Evolutionary conservation across 2,797 vertebrate genomes (phyloP), one percentile per base, ranked within the genome.

Genomic region (Bovichtus diacanthus): DNA sequence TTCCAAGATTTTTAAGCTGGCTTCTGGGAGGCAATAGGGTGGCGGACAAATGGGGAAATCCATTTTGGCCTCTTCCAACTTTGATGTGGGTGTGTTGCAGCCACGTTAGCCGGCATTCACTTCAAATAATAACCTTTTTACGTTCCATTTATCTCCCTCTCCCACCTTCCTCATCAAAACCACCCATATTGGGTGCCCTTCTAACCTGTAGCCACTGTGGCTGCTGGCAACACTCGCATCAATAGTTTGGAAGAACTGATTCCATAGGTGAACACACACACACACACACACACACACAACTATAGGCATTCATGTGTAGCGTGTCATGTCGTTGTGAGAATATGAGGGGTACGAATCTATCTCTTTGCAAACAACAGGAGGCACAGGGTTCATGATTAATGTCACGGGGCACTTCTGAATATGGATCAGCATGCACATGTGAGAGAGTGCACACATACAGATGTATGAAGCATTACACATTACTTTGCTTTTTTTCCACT

Each of bases 391-490:
- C 18, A 88, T 84, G 80, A 88, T 86, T 88, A 80, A 93, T 90
- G 90, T 95, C 84, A 93, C 62, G 89, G 94, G 94, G 90, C 92
- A 91, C 88, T 90, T 89, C 84, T 90, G 82, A 86, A 85, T 77
- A 90, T 87, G 90, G 76, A 83, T 82, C 70, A 39, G 87, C 93
- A 92, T 93, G 93, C 92, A 87, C 76, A 55, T 84, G 82, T 90
- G 91, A 86, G 85, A 90, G 85, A 89, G 90, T 83, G 91, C 90
- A 88, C 90, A 93, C 79, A 75, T 76, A 90, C 31, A 31, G 1
- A 31, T 7, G 7, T 9, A 34, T 21, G 44, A 47, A 47, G 44
- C 44, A 47, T 47, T 47, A 47, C 18, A 47, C 44, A 47, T 47
- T n/a, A 47, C 78, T 85, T 83, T 85, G 44, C 73, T 75, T 74